Evolutionary conservation across 1,140 invertebrate species (phyloP).

Genomic region (Drosophila sulfurigaster): DNA sequence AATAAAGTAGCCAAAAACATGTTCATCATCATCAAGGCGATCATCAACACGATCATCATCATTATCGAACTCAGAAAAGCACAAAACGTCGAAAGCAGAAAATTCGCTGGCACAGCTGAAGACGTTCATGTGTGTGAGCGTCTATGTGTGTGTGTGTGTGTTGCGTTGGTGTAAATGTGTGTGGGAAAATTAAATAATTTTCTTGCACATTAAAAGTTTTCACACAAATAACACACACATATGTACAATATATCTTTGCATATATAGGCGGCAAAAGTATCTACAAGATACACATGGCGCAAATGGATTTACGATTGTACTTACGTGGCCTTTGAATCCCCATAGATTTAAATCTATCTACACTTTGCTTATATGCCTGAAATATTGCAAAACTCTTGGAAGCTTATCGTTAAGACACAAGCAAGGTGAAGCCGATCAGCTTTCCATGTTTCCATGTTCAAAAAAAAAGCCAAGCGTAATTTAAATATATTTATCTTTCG

Average conservation of each 20-base stretch:
- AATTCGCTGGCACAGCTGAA: conserved; percentile 45
- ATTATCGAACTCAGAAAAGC: conserved; percentile 23
- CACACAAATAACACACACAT: conserved; percentile 53
- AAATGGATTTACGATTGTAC: conserved; percentile 70
- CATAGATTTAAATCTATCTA: conserved; percentile 29
- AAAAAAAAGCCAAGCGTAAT: no score
- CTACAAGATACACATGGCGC: conserved; percentile 76
- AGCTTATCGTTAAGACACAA: neutral
- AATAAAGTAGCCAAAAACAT: conserved; percentile 73
- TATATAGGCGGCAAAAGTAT: conserved; percentile 63
- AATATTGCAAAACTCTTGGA: conserved; percentile 5
- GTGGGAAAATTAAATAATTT: conserved; percentile 81
- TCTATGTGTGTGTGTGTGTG: conserved; percentile 21
- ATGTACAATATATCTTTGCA: conserved; percentile 15
- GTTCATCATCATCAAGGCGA: conserved; percentile 38
- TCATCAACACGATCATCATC: conserved; percentile 36
- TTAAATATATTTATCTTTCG: no score
- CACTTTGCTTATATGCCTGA: neutral
- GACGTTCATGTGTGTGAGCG: conserved; percentile 16
- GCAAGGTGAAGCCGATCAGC: conserved; percentile 8
- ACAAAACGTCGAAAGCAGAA: conserved; percentile 1
- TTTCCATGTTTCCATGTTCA: no score
- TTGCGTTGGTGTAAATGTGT: conserved; percentile 42
- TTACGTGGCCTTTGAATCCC: conserved; percentile 61
- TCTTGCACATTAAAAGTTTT: conserved; percentile 80